Conservation (phyloP, 2,113 vertebrate genomes). For the Poeciliopsis occidentalis region DNA sequence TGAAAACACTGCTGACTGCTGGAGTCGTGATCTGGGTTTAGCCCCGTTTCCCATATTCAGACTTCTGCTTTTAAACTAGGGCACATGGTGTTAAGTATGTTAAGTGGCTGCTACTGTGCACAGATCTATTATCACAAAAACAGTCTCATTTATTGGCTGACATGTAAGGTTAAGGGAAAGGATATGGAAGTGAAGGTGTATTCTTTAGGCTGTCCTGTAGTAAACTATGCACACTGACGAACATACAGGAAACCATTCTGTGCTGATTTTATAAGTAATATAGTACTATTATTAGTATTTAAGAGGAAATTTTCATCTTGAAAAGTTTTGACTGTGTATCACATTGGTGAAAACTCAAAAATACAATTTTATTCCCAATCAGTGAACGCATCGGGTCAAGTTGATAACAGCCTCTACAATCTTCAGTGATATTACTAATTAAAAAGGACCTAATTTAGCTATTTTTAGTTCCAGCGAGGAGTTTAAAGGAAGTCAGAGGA, state of each 20-base stretch:
- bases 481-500: neutral
- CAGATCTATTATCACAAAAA: conserved; percentile 17
- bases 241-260: neutral
- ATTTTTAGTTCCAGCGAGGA: neutral
- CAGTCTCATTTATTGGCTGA: neutral
- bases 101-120: conserved; percentile 29
- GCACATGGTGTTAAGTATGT: conserved; percentile 42
- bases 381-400: neutral
- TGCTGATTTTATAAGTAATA: neutral
- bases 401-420: neutral
- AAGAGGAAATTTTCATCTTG: neutral
- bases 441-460: neutral
- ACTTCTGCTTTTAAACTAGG: conserved; percentile 62
- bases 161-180: neutral
- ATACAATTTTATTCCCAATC: neutral
- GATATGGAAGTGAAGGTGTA: neutral
- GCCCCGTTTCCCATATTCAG: conserved; percentile 71
- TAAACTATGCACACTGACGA: too few species aligned
- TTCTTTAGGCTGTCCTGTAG: neutral
- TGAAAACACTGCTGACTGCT: conserved; percentile 72
- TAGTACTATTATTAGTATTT: neutral
- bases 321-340: neutral
- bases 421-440: neutral
- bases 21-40: conserved; percentile 76
- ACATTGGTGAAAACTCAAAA: neutral